phyloP scores from a whole-genome alignment of 2,113 vertebrate genomes.

The Monopterus albus region DNA sequence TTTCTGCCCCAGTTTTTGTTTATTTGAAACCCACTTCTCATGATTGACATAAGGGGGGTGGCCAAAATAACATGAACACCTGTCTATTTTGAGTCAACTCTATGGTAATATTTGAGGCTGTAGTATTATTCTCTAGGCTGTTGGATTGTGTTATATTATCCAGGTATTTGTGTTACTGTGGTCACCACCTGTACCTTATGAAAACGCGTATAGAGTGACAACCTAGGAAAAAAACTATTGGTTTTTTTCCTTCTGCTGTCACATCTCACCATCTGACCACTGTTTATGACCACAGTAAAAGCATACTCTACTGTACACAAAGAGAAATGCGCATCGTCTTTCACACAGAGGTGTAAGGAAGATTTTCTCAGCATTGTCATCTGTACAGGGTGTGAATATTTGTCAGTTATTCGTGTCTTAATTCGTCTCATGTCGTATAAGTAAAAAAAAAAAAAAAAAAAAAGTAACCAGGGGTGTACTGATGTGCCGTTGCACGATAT shows the following conservation, averaged over 20 bases:
- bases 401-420: conserved; percentile 3
- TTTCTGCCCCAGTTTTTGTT: conserved; percentile 10
- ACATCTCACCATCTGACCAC: conserved; percentile 8
- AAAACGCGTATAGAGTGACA: not conserved
- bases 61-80: conserved; percentile 30
- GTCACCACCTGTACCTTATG: conserved; percentile 6
- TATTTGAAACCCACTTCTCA: conserved; percentile 13
- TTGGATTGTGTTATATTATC: not conserved
- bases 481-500: too few species aligned
- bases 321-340: conserved; percentile 26
- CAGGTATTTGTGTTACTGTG: conserved; percentile 34
- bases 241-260: not conserved
- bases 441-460: too few species aligned
- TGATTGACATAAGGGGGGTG: conserved; percentile 4
- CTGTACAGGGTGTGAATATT: conserved; percentile 30
- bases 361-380: conserved; percentile 38
- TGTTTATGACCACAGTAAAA: not conserved
- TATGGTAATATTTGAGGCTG: not conserved
- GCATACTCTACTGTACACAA: not conserved
- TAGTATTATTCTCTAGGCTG: not conserved
- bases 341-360: conserved; percentile 39
- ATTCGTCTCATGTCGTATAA: not conserved
- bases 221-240: not conserved
- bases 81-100: not conserved
- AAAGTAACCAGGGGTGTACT: too few species aligned